phyloP scores from a whole-genome alignment of 2,888 invertebrate genomes.

The Folsomia manolachei region DNA sequence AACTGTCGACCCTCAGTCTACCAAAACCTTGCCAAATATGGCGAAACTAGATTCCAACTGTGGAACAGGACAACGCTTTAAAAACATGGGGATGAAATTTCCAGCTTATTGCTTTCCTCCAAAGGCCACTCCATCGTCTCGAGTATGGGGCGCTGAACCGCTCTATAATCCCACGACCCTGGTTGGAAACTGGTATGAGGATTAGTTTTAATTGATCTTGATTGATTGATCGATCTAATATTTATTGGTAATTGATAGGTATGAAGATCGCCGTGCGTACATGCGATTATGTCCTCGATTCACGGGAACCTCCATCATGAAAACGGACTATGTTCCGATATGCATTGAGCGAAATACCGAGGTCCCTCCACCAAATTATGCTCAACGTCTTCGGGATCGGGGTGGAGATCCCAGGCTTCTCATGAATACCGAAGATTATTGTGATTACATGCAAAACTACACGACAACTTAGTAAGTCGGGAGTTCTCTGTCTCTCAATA shows the following conservation, averaged over 20 bases:
- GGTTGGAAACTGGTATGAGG: slow-evolving; percentile 40
- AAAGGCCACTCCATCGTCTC: neutral
- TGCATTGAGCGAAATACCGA: neutral
- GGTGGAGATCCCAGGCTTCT: slow-evolving; percentile 41
- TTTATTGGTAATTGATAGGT: too few relatives aligned
- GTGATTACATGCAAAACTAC: slow-evolving; percentile 44
- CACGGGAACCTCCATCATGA: slow-evolving; percentile 34
- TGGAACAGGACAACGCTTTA: too few relatives aligned
- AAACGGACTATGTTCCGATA: slow-evolving; percentile 30
- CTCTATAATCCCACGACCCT: slow-evolving; percentile 16
- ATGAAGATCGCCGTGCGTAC: slow-evolving; percentile 44
- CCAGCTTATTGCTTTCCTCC: neutral
- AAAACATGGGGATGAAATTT: neutral
- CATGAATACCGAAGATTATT: slow-evolving; percentile 37
- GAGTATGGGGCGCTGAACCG: neutral
- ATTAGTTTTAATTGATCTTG: too few relatives aligned
- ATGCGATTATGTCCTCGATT: slow-evolving; percentile 38
- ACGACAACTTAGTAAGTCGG: slow-evolving; percentile 46
- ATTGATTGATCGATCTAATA: too few relatives aligned
- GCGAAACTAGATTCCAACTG: too few relatives aligned
- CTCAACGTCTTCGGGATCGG: neutral
- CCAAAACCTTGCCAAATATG: too few relatives aligned
- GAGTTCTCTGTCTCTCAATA: too few relatives aligned
- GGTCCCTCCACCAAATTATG: slow-evolving; percentile 29
- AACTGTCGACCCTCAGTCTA: too few relatives aligned